A percentile compares a stretch with the other conserved stretches of the same genome.
These are phyloP conservation scores for Chaetodon auriga DNA, from an alignment of 2,113 vertebrate species.

Conservation along the genomic window DNA sequence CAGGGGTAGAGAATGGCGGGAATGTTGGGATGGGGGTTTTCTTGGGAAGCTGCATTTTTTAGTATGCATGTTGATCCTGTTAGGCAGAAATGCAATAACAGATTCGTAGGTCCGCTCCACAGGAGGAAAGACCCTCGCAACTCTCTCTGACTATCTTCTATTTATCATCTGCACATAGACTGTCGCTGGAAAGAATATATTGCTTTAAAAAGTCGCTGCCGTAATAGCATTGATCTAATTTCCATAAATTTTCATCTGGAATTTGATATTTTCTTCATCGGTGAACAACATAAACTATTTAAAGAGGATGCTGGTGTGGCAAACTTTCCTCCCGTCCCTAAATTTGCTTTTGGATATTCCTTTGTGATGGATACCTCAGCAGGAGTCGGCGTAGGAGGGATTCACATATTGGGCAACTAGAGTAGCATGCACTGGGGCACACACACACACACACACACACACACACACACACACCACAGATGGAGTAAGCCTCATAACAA, in stretches of 20 bases:
- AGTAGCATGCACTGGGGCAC: neutral
- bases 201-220: constrained; percentile 87
- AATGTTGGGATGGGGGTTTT: constrained; percentile 74
- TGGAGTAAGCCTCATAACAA: constrained; percentile 43
- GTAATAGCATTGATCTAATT: constrained; percentile 87
- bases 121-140: constrained; percentile 80
- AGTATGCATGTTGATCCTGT: constrained; percentile 85
- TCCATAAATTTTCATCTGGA: constrained; percentile 88
- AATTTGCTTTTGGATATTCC: constrained; percentile 82
- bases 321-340: constrained; percentile 82
- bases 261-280: constrained; percentile 88
- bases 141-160: constrained; percentile 83
- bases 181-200: constrained; percentile 86
- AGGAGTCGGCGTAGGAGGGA: constrained; percentile 54
- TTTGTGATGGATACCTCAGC: constrained; percentile 79
- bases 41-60: constrained; percentile 76
- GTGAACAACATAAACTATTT: constrained; percentile 87
- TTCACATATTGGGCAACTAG: constrained; percentile 65
- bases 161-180: constrained; percentile 85
- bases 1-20: constrained; percentile 69
- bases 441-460: constrained; percentile 15
- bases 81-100: constrained; percentile 85
- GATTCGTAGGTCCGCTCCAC: constrained; percentile 73
- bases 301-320: constrained; percentile 82
- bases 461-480: constrained; percentile 9